Evolutionary conservation across 1,140 invertebrate genomes (phyloP).

Genomic region (Ostrea denselamellosa): DNA sequence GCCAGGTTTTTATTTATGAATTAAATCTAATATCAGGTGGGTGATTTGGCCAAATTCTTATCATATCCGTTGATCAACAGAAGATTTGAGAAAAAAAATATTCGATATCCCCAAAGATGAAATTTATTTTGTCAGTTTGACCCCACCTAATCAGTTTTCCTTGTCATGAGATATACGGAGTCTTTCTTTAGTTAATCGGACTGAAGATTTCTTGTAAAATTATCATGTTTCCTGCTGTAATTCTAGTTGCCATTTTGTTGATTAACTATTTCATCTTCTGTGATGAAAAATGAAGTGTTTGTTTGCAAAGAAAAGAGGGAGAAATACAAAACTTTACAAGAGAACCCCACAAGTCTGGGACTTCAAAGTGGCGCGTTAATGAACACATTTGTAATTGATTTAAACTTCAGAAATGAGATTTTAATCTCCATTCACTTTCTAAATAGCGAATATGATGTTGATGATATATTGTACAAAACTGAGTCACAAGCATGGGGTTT

Average conservation of each 20-base stretch:
- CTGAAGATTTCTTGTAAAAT: slow-evolving; percentile 27
- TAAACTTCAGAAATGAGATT: slow-evolving; percentile 34
- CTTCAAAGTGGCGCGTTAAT: slow-evolving; percentile 18
- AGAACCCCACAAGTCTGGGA: neutral
- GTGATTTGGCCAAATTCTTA: neutral
- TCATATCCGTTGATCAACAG: neutral
- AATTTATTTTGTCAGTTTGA: slow-evolving; percentile 37
- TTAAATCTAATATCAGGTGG: slow-evolving; percentile 11
- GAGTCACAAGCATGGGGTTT: neutral
- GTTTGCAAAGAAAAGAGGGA: slow-evolving; percentile 26
- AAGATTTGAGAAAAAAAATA: slow-evolving; percentile 21
- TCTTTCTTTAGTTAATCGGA: slow-evolving; percentile 28
- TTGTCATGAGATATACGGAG: slow-evolving; percentile 17
- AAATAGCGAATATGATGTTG: slow-evolving; percentile 2
- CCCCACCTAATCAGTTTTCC: slow-evolving; percentile 31
- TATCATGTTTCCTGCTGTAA: slow-evolving; percentile 8
- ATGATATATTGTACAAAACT: slow-evolving; percentile 32
- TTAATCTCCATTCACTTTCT: slow-evolving; percentile 27
- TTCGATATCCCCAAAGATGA: slow-evolving; percentile 32
- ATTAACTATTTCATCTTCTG: slow-evolving; percentile 29
- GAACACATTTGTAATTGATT: slow-evolving; percentile 25
- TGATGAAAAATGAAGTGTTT: slow-evolving; percentile 38
- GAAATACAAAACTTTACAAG: slow-evolving; percentile 25
- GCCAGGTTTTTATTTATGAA: neutral
- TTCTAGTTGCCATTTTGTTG: slow-evolving; percentile 22